Percentiles rank a stretch among this genome's conserved stretches.
These are phyloP conservation scores for Trinectes maculatus DNA, from an alignment of 2,113 vertebrate genomes.

Conservation along the genomic window DNA sequence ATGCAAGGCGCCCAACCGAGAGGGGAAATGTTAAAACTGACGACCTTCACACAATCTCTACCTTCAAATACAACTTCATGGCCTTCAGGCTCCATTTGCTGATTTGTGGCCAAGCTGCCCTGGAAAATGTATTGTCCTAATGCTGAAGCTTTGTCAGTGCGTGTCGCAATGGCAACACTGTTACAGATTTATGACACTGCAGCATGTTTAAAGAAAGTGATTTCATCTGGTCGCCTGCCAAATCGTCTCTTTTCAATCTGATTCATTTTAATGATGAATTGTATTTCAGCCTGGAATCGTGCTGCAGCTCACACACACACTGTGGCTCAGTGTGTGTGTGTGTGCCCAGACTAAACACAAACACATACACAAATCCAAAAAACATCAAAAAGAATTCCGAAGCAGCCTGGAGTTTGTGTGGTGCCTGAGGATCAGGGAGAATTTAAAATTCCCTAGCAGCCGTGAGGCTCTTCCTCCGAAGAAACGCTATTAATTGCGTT, in stretches of 20 bases:
- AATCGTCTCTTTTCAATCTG: slow-evolving; percentile 63
- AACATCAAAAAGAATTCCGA: slow-evolving; percentile 67
- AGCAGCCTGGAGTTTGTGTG: slow-evolving; percentile 51
- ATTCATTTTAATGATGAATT: slow-evolving; percentile 68
- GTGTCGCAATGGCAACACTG: slow-evolving; percentile 44
- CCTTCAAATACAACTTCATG: slow-evolving; percentile 35
- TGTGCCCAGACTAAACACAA: not conserved
- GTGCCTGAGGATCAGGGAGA: slow-evolving; percentile 51
- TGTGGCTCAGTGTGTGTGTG: not conserved
- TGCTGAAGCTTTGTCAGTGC: slow-evolving; percentile 39
- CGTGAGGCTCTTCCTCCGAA: slow-evolving; percentile 43
- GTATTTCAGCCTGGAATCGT: slow-evolving; percentile 51
- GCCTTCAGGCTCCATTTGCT: slow-evolving; percentile 46
- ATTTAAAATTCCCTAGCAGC: slow-evolving; percentile 63
- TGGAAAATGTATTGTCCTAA: slow-evolving; percentile 62
- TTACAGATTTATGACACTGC: slow-evolving; percentile 71
- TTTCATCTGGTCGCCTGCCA: slow-evolving; percentile 75
- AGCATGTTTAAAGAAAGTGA: slow-evolving; percentile 73
- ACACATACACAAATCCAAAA: slow-evolving; percentile 20
- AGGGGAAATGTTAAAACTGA: slow-evolving; percentile 3
- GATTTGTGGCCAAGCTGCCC: slow-evolving; percentile 49
- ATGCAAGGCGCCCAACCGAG: not conserved
- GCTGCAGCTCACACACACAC: slow-evolving; percentile 29
- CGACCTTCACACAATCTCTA: not conserved
- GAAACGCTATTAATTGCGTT: slow-evolving; percentile 69